These are phyloP conservation scores for Mormyrus proboscirostris DNA, from an alignment of 2,797 vertebrate genomes.

Conservation along the genomic window DNA sequence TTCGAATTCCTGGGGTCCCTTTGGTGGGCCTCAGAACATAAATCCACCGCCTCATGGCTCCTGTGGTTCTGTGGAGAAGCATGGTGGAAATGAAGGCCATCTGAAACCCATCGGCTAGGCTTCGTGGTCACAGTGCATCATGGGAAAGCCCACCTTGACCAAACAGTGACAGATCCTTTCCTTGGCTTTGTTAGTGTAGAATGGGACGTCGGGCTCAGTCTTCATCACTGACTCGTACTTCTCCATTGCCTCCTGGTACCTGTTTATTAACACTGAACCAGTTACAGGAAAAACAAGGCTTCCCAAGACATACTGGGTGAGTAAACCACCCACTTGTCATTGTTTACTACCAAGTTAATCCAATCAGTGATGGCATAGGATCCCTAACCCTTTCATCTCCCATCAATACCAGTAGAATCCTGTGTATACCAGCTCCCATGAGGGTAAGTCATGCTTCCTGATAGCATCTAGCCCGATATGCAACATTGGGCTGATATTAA, in stretches of 20 bases:
- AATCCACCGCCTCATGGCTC: slow-evolving; percentile 57
- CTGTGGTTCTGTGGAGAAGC: slow-evolving; percentile 47
- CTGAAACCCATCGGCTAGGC: neutral
- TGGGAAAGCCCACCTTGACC: slow-evolving; percentile 53
- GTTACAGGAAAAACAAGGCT: slow-evolving; percentile 1
- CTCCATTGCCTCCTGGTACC: slow-evolving; percentile 65
- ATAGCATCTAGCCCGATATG: neutral
- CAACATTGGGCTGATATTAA: neutral
- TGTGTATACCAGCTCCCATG: neutral
- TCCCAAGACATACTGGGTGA: neutral
- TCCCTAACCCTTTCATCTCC: neutral
- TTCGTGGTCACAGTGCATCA: neutral
- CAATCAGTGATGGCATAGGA: neutral
- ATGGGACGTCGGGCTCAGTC: slow-evolving; percentile 58
- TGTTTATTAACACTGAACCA: slow-evolving; percentile 31
- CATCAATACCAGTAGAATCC: neutral
- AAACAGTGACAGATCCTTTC: slow-evolving; percentile 72
- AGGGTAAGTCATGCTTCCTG: neutral
- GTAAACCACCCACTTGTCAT: neutral
- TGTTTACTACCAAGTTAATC: neutral
- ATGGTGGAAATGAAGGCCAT: neutral
- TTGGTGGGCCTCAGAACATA: slow-evolving; percentile 72
- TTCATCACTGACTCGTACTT: slow-evolving; percentile 68
- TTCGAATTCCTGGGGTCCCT: slow-evolving; percentile 67
- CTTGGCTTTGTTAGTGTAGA: slow-evolving; percentile 68